A percentile compares a stretch with the other conserved stretches of the same genome.
These are phyloP conservation scores for Dolichopus griseipennis DNA, from an alignment of 2,888 invertebrate genomes.

Conservation along the genomic window DNA sequence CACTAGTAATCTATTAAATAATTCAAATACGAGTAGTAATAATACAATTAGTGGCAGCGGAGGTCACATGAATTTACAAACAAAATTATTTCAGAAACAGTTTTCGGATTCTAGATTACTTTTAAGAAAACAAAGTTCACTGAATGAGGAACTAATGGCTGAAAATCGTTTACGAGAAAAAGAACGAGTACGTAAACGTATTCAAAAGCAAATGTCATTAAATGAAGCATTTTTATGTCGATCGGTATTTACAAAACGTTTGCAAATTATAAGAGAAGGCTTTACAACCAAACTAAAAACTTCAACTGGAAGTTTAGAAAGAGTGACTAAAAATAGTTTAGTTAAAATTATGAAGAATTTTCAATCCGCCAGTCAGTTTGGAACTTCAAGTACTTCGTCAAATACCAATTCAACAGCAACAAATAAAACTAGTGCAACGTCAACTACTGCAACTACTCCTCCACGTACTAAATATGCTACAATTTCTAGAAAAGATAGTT, in stretches of 20 bases:
- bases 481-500: conserved; percentile 8
- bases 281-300: conserved; percentile 75
- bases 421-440: conserved; percentile 9
- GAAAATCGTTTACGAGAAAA: conserved; percentile 76
- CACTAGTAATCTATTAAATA: conserved; percentile 10
- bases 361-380: conserved; percentile 44
- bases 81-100: conserved; percentile 18
- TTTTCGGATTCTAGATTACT: conserved; percentile 36
- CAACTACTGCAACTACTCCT: conserved; percentile 9
- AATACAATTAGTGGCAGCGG: conserved; percentile 2
- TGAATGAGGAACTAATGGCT: conserved; percentile 84
- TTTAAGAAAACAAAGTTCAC: conserved; percentile 64
- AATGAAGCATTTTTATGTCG: conserved; percentile 74
- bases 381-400: conserved; percentile 18
- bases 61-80: conserved; percentile 2
- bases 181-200: conserved; percentile 69
- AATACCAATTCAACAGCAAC: conserved; percentile 7
- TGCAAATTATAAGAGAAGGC: conserved; percentile 50
- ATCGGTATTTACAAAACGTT: conserved; percentile 39
- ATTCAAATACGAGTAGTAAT: not conserved
- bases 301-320: conserved; percentile 74
- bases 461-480: conserved; percentile 11
- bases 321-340: conserved; percentile 72
- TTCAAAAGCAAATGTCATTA: conserved; percentile 80
- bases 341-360: conserved; percentile 78